A percentile compares a stretch with the other conserved stretches of the same genome.
Conservation (phyloP, 2,888 invertebrate genomes). For the Rotaria sp. region DNA sequence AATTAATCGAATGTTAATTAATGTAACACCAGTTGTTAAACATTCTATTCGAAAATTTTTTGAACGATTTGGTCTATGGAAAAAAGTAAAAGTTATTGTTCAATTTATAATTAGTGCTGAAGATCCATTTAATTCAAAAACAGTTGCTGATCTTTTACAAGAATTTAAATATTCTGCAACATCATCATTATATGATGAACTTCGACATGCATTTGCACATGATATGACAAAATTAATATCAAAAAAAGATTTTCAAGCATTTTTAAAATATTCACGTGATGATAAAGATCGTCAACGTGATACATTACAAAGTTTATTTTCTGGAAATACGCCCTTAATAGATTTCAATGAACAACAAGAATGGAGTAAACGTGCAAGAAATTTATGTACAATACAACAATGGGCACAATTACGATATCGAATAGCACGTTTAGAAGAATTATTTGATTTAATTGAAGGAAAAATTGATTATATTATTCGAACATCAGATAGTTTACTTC, state of each 20-base stretch:
- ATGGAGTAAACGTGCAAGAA: neutral
- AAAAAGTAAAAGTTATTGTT: neutral
- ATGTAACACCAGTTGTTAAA: neutral
- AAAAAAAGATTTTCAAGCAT: neutral
- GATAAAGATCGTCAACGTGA: neutral
- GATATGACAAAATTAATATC: neutral
- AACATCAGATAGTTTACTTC: neutral
- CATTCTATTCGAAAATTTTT: neutral
- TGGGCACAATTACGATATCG: slow-evolving; percentile 11
- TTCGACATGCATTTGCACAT: neutral
- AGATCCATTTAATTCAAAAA: neutral
- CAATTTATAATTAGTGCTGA: neutral
- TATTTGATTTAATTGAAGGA: neutral
- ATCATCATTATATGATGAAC: neutral
- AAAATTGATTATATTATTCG: neutral
- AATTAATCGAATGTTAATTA: neutral
- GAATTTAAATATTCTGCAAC: neutral
- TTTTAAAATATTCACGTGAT: neutral
- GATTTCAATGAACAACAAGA: neutral
- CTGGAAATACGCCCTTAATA: neutral
- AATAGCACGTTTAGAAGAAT: neutral
- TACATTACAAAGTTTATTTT: neutral
- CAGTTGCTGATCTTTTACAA: neutral
- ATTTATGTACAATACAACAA: slow-evolving; percentile 4
- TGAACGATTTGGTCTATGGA: neutral